Base-by-base conservation (phyloP, 2,888 invertebrate species). In the Rhamphomyia laevipes region DNA sequence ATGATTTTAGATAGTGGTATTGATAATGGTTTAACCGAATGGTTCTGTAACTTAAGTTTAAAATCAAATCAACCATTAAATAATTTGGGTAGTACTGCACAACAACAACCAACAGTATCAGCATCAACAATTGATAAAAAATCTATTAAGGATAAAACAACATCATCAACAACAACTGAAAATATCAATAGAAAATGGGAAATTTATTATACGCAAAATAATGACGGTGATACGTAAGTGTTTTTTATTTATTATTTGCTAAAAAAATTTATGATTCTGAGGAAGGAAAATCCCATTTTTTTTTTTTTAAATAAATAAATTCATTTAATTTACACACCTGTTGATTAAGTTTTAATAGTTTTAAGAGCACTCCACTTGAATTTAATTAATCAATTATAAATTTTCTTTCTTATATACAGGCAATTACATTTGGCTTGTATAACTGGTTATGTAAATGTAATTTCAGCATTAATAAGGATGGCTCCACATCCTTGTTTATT, bases 191-290 rank as follows among this genome's bases (percentile, higher is more conserved):
- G 73, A 54, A 72, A 78, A 45, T 80, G 84, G 77, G 75, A 80
- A 60, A 69, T 79, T 57, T 81, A 82, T 57, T 88, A 82, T 65
- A 75, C 80, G 56, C 88, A 86, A 61, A 84, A 90, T 65, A 81
- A 84, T 55, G 87, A 88, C 59, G 91, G 90, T 57, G 89, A 91
- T 68, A 89, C 90, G 89, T 90, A 77, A 86, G 89, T 81, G 51
- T 9, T 18, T 46, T 38, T 46, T 15, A 7, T 40, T n/a, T 41
- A 27, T 11, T 30, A 18, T 40, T 45, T 42, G 10, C 13, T 33
- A 13, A 11, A 40, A 30, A 30, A 35, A 13, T n/a, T 35, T 35
- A 35, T 35, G 23, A 27, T 9, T 6, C 9, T 21, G 6, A 4
- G 6, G 21, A 21, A 21, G 21, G 21, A 21, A 21, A 4, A 4